phyloP scores from a whole-genome alignment of 1,140 invertebrate genomes.

The Dolichoris vasculosae region DNA sequence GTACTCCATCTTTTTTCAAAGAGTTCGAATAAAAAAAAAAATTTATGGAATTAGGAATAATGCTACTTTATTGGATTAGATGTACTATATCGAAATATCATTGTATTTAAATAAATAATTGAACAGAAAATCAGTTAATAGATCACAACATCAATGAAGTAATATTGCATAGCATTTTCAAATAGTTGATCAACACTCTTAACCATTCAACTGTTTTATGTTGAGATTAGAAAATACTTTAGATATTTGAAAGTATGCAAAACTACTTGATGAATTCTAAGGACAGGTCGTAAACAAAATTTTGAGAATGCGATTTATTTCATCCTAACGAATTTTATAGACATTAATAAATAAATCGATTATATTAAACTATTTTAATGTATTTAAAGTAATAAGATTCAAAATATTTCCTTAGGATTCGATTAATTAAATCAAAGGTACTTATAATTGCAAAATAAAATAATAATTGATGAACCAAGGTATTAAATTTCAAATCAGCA shows the following conservation, averaged over 20 bases:
- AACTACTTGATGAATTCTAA: background rate
- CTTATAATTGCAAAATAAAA: too few relatives aligned
- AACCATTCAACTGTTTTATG: background rate
- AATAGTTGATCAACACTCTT: background rate
- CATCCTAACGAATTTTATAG: background rate
- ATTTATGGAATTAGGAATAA: too few relatives aligned
- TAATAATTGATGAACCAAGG: background rate
- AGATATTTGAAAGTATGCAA: background rate
- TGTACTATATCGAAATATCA: too few relatives aligned
- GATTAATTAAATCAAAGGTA: too few relatives aligned
- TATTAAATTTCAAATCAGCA: background rate
- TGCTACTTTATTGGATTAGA: too few relatives aligned
- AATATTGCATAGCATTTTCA: background rate
- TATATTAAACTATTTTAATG: too few relatives aligned
- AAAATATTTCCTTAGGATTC: too few relatives aligned
- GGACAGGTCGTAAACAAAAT: background rate
- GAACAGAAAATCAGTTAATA: background rate
- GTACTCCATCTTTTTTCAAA: too few relatives aligned
- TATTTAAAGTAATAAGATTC: too few relatives aligned
- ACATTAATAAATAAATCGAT: background rate
- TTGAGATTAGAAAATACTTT: constrained; percentile 20
- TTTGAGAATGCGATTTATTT: background rate
- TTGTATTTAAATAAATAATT: background rate
- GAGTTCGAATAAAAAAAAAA: too few relatives aligned
- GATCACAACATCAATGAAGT: background rate